These are phyloP conservation scores for Drosophila prostipennis DNA, from an alignment of 2,888 invertebrate genomes.

Conservation along the genomic window DNA sequence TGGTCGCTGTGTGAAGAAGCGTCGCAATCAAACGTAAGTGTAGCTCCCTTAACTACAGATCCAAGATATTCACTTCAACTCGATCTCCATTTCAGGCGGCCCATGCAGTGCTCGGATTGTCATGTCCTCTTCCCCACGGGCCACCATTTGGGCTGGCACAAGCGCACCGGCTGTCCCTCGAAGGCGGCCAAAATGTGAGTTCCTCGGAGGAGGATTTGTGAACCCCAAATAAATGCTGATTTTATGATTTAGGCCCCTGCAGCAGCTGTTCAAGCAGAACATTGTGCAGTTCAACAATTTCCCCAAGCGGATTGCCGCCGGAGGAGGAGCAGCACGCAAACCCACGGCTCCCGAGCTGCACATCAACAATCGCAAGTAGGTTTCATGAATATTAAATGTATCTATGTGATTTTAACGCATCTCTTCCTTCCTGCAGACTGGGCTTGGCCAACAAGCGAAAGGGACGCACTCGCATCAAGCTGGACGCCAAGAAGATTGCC, in stretches of 20 bases:
- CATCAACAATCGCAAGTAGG: conserved; percentile 82
- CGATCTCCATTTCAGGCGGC: conserved; percentile 68
- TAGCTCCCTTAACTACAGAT: neutral
- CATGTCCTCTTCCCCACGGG: conserved; percentile 83
- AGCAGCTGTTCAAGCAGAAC: conserved; percentile 83
- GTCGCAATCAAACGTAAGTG: conserved; percentile 83
- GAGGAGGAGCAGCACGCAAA: conserved; percentile 47
- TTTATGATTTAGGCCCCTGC: conserved; percentile 75
- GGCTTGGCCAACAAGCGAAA: conserved; percentile 80
- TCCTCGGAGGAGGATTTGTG: too few species aligned
- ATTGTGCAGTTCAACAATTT: conserved; percentile 83
- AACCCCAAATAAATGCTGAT: neutral
- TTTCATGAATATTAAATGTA: neutral
- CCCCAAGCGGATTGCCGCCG: conserved; percentile 71
- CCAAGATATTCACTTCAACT: neutral
- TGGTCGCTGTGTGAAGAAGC: conserved; percentile 83
- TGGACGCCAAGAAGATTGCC: conserved; percentile 83
- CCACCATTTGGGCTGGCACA: conserved; percentile 84
- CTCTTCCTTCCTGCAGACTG: conserved; percentile 25
- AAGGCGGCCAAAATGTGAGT: conserved; percentile 82
- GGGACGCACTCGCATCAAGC: conserved; percentile 83
- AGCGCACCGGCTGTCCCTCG: conserved; percentile 83
- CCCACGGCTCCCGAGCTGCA: conserved; percentile 69
- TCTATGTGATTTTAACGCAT: neutral
- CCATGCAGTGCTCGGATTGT: conserved; percentile 84